A percentile compares a stretch with the other conserved stretches of the same genome.
These are phyloP conservation scores for Myotis lucifugus DNA, from an alignment of 2,113 vertebrate genomes.

Conservation along the genomic window DNA sequence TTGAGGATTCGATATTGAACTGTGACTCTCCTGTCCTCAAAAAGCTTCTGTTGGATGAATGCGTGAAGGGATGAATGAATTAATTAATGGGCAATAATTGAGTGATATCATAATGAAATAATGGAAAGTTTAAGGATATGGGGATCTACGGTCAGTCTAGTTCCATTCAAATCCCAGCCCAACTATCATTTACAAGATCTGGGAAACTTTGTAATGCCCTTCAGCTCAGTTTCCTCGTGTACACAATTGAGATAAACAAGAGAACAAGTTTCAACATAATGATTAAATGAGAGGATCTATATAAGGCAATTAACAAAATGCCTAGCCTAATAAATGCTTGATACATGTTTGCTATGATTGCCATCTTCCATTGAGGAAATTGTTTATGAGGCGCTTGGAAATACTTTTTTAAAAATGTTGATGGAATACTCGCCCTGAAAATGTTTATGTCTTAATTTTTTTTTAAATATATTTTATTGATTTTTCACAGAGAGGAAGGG, in stretches of 20 bases:
- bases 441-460: background rate
- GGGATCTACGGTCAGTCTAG: background rate
- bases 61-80: background rate
- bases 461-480: too few species aligned
- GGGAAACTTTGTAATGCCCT: background rate
- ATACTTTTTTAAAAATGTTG: background rate
- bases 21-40: background rate
- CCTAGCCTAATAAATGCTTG: background rate
- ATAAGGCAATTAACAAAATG: background rate
- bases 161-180: background rate
- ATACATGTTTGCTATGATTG: background rate
- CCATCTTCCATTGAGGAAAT: background rate
- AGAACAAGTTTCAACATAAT: background rate
- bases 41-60: background rate
- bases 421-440: background rate
- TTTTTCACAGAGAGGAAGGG: too few species aligned
- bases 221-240: background rate
- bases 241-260: background rate
- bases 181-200: slow-evolving; percentile 19
- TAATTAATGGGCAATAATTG: background rate
- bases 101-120: background rate
- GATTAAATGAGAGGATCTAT: background rate
- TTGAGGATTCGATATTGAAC: background rate
- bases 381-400: background rate
- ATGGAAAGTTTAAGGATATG: background rate